Evolutionary conservation across 35 echinoderm and acorn worm species (phyloP), one percentile per base, ranked within the genome.

Genomic region (Ophioderma brevispina): DNA sequence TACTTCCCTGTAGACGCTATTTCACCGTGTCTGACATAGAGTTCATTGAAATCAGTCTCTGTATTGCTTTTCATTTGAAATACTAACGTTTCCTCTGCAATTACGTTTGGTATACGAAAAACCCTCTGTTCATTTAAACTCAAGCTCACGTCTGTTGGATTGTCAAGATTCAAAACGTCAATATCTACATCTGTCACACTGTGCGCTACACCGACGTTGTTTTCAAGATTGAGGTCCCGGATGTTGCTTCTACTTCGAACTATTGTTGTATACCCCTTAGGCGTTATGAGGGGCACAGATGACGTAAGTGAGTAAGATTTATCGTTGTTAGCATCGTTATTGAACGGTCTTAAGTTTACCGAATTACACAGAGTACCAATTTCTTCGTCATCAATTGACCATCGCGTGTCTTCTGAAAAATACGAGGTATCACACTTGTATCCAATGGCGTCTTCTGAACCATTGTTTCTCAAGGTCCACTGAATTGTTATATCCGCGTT

Each of bases 361-460:
- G 56, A 87, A 25, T 41, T 31, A 38, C 91, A 90, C 15, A 38
- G 33, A 32, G 79, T 31, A 14, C 89, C 91, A 25, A 92, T 30
- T 78, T 92, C 91, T 49, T 81, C 25, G 82, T 92, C 91, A 30
- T 75, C 78, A 40, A 92, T 82, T 36, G 76, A 76, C 84, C 84
- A 92, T 36, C 76, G 76, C 21, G 40, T 76, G 40, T 92, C 85
- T 42, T 82, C 91, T 14, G 91, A 92, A 1, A 92, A 55, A 50
- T 92, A 92, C 15, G 84, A 76, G 13, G 91, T 77, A 37, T 92
- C 91, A 43, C 91, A 92, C 35, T 92, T 92, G 55, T 87, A 92
- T 18, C 91, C 91, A 2, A 32, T 15, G 21, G 84, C 78, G 42
- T 81, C 39, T 75, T 82, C 36, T 13, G 78, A 59, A 32, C 91